Conservation (phyloP, 2,797 vertebrate species). For the Anguilla pacifica region DNA sequence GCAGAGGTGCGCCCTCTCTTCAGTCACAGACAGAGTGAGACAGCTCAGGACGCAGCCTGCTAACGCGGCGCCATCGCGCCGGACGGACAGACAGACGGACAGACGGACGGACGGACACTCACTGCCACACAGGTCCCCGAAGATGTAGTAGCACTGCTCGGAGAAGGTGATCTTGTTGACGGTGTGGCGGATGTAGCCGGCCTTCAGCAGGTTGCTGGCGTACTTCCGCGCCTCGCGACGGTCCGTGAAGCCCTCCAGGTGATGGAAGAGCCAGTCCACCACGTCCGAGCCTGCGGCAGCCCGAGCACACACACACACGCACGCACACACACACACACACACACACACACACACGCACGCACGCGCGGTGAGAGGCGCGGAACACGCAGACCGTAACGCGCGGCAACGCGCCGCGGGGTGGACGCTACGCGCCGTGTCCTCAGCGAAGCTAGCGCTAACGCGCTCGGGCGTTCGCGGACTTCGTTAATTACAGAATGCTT, state of each 20-base stretch:
- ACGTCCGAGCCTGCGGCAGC: slow-evolving; percentile 85
- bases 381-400: no score
- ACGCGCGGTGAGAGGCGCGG: no score
- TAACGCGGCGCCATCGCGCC: no score
- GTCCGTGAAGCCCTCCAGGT: slow-evolving; percentile 90
- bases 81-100: neutral
- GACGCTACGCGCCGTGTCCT: no score
- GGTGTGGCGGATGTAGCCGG: slow-evolving; percentile 92
- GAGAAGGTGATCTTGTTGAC: slow-evolving; percentile 98
- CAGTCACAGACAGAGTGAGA: neutral
- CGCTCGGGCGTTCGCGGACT: no score
- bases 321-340: no score
- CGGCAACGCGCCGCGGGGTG: no score
- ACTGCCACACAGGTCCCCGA: slow-evolving; percentile 91
- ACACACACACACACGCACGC: no score
- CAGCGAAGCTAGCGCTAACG: no score
- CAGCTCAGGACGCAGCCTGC: neutral
- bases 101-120: slow-evolving; percentile 51
- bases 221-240: slow-evolving; percentile 91
- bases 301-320: neutral
- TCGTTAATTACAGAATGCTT: no score
- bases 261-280: slow-evolving; percentile 92
- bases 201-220: slow-evolving; percentile 90
- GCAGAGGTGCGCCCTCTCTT: neutral
- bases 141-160: slow-evolving; percentile 96